Conservation (phyloP, 2,888 invertebrate species). For the Heterodera filipjevi region DNA sequence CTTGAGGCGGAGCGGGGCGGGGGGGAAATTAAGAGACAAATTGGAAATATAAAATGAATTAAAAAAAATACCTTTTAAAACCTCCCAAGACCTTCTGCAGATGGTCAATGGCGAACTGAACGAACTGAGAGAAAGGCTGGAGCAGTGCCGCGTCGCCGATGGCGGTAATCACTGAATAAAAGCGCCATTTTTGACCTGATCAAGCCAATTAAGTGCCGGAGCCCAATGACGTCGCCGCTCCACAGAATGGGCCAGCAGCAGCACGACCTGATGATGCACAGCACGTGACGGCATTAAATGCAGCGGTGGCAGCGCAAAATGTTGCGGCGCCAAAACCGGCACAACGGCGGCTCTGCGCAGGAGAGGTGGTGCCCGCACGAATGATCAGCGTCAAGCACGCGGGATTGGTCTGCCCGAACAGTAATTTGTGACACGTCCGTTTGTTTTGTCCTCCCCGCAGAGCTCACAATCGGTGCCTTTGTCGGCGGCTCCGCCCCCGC, state of each 20-base stretch:
- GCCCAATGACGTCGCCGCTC: background rate
- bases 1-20: too few species aligned
- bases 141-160: background rate
- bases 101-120: conserved; percentile 10
- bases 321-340: conserved; percentile 10
- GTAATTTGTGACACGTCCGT: background rate
- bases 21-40: conserved; percentile 29
- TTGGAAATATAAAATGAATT: background rate
- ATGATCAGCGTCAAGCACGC: conserved; percentile 12
- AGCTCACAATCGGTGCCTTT: conserved; percentile 38
- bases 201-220: background rate
- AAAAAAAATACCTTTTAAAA: background rate
- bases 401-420: background rate
- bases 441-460: conserved; percentile 10
- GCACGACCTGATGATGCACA: background rate
- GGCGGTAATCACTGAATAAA: background rate
- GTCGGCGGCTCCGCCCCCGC: conserved; percentile 36
- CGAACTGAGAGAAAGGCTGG: conserved; percentile 4
- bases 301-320: conserved; percentile 9
- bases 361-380: conserved; percentile 5
- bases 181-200: background rate
- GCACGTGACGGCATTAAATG: background rate
- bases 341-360: background rate
- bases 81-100: background rate
- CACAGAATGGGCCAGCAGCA: background rate